Percentiles rank a stretch among this genome's conserved stretches.
Evolutionary conservation across 2,888 invertebrate species (phyloP).

Genomic region (Geophilus truncorum): DNA sequence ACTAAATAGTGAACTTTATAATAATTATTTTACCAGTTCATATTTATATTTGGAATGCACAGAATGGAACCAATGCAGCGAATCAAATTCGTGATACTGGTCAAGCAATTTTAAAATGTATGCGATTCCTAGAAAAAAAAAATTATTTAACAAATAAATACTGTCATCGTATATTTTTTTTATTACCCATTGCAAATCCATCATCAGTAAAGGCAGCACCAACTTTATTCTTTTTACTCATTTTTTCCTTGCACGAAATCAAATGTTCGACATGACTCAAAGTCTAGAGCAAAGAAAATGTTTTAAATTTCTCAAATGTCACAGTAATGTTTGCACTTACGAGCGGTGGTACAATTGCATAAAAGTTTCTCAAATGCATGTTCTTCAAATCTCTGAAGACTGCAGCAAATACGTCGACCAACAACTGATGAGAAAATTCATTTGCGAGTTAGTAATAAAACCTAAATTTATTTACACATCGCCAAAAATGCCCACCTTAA

Average conservation of each 20-base stretch:
- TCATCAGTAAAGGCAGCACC: conserved; percentile 95
- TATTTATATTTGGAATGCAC: conserved; percentile 66
- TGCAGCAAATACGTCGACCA: conserved; percentile 87
- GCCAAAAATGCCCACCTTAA: conserved; percentile 54
- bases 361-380: conserved; percentile 85
- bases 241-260: conserved; percentile 82
- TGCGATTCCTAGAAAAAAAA: conserved; percentile 59
- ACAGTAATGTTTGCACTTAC: conserved; percentile 42
- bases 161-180: no score
- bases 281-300: conserved; percentile 56
- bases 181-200: conserved; percentile 88
- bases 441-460: no score
- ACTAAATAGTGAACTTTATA: no score
- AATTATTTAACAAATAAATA: neutral
- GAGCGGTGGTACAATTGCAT: conserved; percentile 80
- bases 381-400: conserved; percentile 81
- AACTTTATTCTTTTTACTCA: conserved; percentile 80
- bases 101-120: conserved; percentile 86
- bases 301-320: neutral
- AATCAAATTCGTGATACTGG: conserved; percentile 80
- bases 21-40: conserved; percentile 52
- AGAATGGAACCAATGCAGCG: conserved; percentile 91
- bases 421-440: no score
- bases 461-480: no score
- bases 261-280: conserved; percentile 93